Evolutionary conservation across 2,113 vertebrate genomes (phyloP).

Genomic region (Sarotherodon lohbergeri): DNA sequence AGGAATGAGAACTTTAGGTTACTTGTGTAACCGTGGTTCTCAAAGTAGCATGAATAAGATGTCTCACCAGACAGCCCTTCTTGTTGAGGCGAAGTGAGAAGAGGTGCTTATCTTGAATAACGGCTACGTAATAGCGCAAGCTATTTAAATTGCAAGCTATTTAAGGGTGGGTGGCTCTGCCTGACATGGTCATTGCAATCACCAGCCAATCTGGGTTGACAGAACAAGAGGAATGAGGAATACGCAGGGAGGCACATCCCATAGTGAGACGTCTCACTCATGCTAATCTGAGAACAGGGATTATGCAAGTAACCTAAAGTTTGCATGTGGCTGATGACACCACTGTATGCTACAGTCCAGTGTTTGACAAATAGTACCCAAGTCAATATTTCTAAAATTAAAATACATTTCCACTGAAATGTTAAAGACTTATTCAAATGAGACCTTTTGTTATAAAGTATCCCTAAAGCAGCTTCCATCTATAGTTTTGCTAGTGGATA

Average conservation of each 20-base stretch:
- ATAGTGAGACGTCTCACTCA: neutral
- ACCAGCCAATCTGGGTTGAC: neutral
- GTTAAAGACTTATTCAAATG: neutral
- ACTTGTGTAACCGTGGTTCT: neutral
- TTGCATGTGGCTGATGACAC: neutral
- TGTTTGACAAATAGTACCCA: neutral
- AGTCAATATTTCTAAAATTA: neutral
- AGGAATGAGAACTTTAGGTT: neutral
- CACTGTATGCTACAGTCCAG: neutral
- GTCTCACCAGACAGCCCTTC: neutral
- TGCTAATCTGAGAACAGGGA: neutral
- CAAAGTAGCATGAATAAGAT: neutral
- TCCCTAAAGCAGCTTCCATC: neutral
- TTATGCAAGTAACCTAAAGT: neutral
- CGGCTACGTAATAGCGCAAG: neutral
- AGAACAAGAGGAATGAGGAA: fast-evolving
- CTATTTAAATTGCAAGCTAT: neutral
- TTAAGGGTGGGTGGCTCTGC: neutral
- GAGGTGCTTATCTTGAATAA: neutral
- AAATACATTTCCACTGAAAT: neutral
- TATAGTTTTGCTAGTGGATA: neutral
- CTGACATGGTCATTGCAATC: neutral
- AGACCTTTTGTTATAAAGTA: neutral
- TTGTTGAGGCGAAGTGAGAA: fast-evolving
- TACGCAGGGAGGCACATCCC: fast-evolving